Evolutionary conservation across 2,797 vertebrate species (phyloP).

Genomic region (Danionella dracula): DNA sequence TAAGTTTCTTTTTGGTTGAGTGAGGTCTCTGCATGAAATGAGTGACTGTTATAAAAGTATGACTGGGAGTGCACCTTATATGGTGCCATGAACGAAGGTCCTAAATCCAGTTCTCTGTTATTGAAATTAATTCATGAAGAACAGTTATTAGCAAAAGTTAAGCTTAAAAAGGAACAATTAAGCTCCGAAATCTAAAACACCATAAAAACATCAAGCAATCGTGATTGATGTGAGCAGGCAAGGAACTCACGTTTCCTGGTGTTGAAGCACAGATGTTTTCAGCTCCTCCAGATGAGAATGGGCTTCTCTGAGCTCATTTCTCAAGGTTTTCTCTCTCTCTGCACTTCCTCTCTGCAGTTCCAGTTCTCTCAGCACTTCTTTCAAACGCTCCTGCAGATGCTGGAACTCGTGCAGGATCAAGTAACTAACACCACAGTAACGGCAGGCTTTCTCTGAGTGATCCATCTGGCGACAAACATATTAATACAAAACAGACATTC

Average conservation of each 20-base stretch:
- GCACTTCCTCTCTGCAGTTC: constrained; percentile 65
- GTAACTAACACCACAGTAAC: constrained; percentile 88
- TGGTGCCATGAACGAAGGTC: not conserved
- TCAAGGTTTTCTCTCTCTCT: constrained; percentile 69
- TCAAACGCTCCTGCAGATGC: constrained; percentile 72
- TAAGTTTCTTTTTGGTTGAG: not conserved
- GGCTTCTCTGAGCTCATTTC: constrained; percentile 69
- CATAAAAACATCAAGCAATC: too few relatives aligned
- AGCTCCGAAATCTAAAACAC: too few relatives aligned
- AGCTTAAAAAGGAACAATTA: too few relatives aligned
- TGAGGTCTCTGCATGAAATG: not conserved
- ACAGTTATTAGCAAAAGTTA: too few relatives aligned
- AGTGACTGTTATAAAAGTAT: not conserved
- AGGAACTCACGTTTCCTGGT: constrained; percentile 72
- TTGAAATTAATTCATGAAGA: too few relatives aligned
- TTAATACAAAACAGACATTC: constrained; percentile 28
- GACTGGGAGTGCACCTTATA: not conserved
- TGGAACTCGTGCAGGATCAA: constrained; percentile 86
- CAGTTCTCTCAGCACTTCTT: constrained; percentile 72
- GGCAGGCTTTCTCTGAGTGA: constrained; percentile 76
- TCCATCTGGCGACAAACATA: constrained; percentile 71
- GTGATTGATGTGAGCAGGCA: not conserved
- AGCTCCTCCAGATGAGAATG: constrained; percentile 65
- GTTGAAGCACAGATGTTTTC: constrained; percentile 64
- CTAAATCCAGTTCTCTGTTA: not conserved